Evolutionary conservation across 2,888 invertebrate species (phyloP).

Genomic region (Seira sanloemensis): DNA sequence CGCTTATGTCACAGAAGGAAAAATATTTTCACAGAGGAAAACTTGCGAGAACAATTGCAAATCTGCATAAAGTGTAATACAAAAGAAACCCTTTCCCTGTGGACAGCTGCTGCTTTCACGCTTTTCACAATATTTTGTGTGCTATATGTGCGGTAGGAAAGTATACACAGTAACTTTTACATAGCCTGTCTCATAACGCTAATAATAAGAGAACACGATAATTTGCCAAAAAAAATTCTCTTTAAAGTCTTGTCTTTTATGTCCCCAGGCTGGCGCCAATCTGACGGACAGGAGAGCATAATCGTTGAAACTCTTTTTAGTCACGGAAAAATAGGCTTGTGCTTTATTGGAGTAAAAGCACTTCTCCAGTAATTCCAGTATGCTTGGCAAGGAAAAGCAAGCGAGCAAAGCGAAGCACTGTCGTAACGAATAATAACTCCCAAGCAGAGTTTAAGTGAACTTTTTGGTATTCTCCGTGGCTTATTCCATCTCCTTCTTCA

Average conservation of each 20-base stretch:
- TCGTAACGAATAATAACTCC: background rate
- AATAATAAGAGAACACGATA: constrained; percentile 51
- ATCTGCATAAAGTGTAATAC: background rate
- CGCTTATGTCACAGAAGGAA: background rate
- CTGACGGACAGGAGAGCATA: constrained; percentile 68
- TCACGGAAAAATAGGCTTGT: constrained; percentile 59
- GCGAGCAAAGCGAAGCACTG: constrained; percentile 32
- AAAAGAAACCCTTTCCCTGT: background rate
- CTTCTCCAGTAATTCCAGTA: constrained; percentile 16
- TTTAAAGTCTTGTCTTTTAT: constrained; percentile 62
- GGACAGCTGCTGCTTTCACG: background rate
- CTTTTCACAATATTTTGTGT: background rate
- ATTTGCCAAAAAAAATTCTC: constrained; percentile 57
- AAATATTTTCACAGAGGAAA: too few species aligned
- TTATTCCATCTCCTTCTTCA: constrained; percentile 51
- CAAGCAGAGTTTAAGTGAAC: constrained; percentile 27
- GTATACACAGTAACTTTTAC: constrained; percentile 1
- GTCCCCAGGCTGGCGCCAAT: constrained; percentile 70
- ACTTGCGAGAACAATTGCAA: background rate
- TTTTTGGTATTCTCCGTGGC: constrained; percentile 23
- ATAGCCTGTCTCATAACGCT: constrained; percentile 36
- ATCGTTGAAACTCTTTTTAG: constrained; percentile 65
- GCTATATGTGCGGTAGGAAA: background rate
- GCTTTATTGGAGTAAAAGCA: constrained; percentile 17
- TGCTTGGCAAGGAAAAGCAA: constrained; percentile 38